Conservation (phyloP, 2,113 vertebrate genomes). For the Heterotis niloticus region DNA sequence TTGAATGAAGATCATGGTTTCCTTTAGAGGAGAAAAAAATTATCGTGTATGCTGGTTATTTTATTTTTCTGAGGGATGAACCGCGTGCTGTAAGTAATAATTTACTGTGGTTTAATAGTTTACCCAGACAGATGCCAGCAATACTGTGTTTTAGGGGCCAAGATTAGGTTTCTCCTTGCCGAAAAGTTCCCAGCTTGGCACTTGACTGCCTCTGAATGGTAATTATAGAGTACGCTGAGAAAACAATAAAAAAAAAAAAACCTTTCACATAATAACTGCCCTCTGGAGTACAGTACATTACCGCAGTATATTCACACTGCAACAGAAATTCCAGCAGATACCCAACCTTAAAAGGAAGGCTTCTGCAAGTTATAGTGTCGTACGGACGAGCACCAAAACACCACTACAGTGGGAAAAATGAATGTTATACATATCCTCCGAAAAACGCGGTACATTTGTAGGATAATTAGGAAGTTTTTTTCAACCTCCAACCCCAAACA, state of each 20-base stretch:
- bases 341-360: background rate
- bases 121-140: too few relatives aligned
- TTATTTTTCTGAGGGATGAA: too few relatives aligned
- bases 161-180: background rate
- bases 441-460: too few relatives aligned
- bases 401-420: background rate
- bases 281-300: background rate
- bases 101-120: too few relatives aligned
- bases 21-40: too few relatives aligned
- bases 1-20: too few relatives aligned
- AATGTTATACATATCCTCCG: background rate
- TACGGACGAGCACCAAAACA: background rate
- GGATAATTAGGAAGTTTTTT: too few relatives aligned
- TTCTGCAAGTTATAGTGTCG: background rate
- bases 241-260: background rate
- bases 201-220: too few relatives aligned
- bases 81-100: too few relatives aligned
- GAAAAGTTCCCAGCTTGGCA: too few relatives aligned
- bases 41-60: too few relatives aligned
- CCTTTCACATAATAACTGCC: background rate
- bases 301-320: background rate
- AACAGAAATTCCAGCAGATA: background rate
- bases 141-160: background rate
- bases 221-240: background rate
- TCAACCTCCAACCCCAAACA: too few relatives aligned